A percentile compares a stretch with the other conserved stretches of the same genome.
Evolutionary conservation across 2,113 vertebrate species (phyloP).

Genomic region (Leucopsar rothschildi): DNA sequence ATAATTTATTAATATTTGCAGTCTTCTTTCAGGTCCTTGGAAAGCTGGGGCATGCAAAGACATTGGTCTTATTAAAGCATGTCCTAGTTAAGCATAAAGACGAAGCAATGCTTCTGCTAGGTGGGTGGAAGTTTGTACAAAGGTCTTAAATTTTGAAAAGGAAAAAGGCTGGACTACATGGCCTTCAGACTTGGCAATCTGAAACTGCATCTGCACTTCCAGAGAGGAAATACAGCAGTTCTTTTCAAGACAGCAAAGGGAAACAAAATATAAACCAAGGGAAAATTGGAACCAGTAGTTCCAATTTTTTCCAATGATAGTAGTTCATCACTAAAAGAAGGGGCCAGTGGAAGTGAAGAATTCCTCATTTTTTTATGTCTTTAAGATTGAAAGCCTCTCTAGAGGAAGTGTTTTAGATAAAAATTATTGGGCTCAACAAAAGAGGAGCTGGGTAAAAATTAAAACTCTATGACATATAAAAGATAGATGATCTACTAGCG

Average conservation of each 20-base stretch:
- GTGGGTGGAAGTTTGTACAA: neutral
- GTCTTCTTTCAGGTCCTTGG: neutral
- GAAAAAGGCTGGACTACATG: neutral
- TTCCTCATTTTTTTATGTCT: neutral
- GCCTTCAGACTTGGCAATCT: neutral
- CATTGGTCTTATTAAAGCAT: neutral
- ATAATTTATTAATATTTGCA: neutral
- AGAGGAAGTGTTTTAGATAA: neutral
- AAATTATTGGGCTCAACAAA: neutral
- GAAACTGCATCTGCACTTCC: neutral
- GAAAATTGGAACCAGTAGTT: neutral
- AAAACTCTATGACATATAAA: neutral
- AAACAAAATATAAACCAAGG: neutral
- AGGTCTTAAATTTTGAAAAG: neutral
- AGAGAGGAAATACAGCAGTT: neutral
- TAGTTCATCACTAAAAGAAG: neutral
- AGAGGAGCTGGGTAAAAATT: neutral
- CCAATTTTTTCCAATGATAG: neutral
- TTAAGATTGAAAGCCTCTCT: neutral
- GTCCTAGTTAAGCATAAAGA: neutral
- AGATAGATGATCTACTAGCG: neutral
- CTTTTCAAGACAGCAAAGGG: neutral
- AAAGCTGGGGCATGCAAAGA: neutral
- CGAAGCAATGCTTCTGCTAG: neutral
- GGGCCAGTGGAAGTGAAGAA: neutral